Evolutionary conservation across 2,113 vertebrate genomes (phyloP), one percentile per base, ranked within the genome.

Genomic region (Seriola dumerili): DNA sequence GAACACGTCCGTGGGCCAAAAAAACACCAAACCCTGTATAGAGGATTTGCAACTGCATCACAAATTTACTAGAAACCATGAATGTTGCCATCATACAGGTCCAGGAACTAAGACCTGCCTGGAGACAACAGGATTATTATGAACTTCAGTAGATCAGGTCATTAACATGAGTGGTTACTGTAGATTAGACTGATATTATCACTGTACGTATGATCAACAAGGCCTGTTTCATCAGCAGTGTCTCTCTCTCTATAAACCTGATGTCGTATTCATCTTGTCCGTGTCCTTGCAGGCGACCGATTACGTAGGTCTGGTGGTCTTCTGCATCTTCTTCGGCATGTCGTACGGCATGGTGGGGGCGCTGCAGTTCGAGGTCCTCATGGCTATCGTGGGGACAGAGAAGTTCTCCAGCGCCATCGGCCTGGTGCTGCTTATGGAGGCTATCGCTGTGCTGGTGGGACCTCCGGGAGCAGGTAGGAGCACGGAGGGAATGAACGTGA

Each of bases 281-380:
- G 11, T 70, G 29, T 65, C 11, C n/a, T 34, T 54, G 9, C 72
- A 91, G 90, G 88, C 86, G 0, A 79, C 44, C 4, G 90, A 95
- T 83, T 99, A 98, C 0, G 3, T 72, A 0, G 93, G 96, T 64
- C 92, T 98, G 78, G 97, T 96, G n/a, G 92, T 96, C 63, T 99
- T 97, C 82, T 98, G 97, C 68, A 94, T 97, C 91, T 99, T 99
- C 92, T 99, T 98, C 25, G 97, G 97, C 74, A 95, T 99, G 75
- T 98, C 97, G 17, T 99, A 99, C 0, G 97, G 97, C 81, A 99
- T 99, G 97, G 97, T 99, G 86, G 97, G 97, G 2, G 97, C 97
- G 4, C 95, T 99, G 71, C 97, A 99, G 92, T 99, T 99, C 44
- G 97, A 99, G 93, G 97, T 99, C 73, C 96, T 99, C 72, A 99